Evolutionary conservation across 2,113 vertebrate genomes (phyloP), one percentile per base, ranked within the genome.

Genomic region (Muntiacus reevesi): DNA sequence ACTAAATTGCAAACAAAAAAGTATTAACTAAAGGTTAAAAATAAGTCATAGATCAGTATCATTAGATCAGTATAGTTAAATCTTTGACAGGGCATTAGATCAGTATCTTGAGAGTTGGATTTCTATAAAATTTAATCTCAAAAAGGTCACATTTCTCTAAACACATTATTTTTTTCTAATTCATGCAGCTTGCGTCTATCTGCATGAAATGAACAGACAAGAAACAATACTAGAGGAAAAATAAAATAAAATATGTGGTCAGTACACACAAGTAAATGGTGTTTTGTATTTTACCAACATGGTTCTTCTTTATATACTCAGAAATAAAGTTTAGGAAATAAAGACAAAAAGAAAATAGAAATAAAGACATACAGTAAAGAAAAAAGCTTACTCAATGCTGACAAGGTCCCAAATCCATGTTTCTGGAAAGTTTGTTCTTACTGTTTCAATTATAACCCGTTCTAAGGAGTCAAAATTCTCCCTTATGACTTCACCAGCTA

Each of bases 381-480:
- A 88, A 81, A 62, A 71, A 50, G 64, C 98, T 99, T 74, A 99
- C 99, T 99, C 97, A 0, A 99, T 95, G 54, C 97, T 94, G 87
- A 99, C 28, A 11, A 99, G 97, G 28, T 99, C 97, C 99, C 99
- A 99, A 52, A 99, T 98, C 99, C 99, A 99, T 0, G 99, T 99
- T 98, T 99, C 99, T 0, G 99, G 99, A 95, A 99, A 99, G 84
- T 98, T 98, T 9, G 98, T 99, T n/a, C 99, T 99, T 43, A 99
- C 36, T 2, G 94, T 99, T 86, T 98, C 97, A 40, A 21, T 17
- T 21, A 47, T 1, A 94, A 36, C 0, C 4, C 7, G 1, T 55
- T 95, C 76, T 40, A 27, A 21, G 15, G 25, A 43, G 57, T 15
- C 19, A 74, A 47, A 17, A 62, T 71, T 40, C 9, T 82, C 3